Evolutionary conservation across 1,140 invertebrate genomes (phyloP).

Genomic region (Sitobion miscanthi): DNA sequence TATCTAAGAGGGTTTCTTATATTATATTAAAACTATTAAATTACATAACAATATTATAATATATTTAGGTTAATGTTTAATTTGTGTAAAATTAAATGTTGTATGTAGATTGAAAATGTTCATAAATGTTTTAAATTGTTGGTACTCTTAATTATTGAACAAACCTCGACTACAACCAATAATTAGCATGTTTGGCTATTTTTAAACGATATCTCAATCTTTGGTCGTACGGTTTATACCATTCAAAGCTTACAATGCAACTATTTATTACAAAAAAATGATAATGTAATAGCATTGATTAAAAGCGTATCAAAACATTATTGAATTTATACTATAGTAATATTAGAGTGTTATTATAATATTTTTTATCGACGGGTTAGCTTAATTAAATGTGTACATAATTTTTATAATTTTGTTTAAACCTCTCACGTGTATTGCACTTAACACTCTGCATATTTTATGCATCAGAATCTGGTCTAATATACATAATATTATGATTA

Average conservation of each 20-base stretch:
- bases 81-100: neutral
- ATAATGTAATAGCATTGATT: no score
- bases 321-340: neutral
- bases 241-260: neutral
- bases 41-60: neutral
- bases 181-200: neutral
- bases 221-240: neutral
- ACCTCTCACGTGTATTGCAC: neutral
- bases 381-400: no score
- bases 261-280: no score
- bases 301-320: neutral
- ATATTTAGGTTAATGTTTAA: neutral
- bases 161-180: neutral
- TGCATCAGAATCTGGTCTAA: neutral
- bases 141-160: neutral
- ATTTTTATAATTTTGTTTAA: neutral
- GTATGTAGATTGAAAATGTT: neutral
- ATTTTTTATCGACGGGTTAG: no score
- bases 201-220: neutral
- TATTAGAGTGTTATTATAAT: neutral
- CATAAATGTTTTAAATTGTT: neutral
- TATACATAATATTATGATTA: neutral
- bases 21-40: neutral
- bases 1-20: neutral
- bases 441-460: neutral